phyloP scores from a whole-genome alignment of 1,140 invertebrate genomes.

The Drosophila ficusphila region DNA sequence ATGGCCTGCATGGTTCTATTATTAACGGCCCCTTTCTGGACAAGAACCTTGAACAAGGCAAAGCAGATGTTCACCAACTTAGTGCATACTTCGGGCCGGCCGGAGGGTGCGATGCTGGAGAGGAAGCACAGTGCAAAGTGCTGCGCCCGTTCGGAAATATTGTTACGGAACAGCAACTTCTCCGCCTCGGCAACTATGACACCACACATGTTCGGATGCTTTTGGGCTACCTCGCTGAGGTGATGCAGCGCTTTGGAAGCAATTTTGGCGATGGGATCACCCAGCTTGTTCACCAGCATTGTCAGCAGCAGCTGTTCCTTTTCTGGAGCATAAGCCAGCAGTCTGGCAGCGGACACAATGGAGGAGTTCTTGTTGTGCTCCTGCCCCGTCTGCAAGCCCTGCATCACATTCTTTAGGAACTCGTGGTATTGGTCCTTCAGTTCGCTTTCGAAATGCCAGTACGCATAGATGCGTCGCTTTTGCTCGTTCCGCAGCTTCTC shows the following conservation, averaged over 20 bases:
- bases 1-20: constrained; percentile 96
- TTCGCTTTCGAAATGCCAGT: constrained; percentile 90
- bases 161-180: constrained; percentile 93
- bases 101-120: constrained; percentile 88
- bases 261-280: constrained; percentile 95
- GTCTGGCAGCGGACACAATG: constrained; percentile 90
- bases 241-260: constrained; percentile 94
- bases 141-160: constrained; percentile 93
- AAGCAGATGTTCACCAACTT: constrained; percentile 96
- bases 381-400: constrained; percentile 75
- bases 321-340: constrained; percentile 93
- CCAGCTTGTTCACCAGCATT: constrained; percentile 96
- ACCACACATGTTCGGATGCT: constrained; percentile 96
- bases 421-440: constrained; percentile 88
- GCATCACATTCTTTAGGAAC: constrained; percentile 79
- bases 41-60: constrained; percentile 96
- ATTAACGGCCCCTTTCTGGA: constrained; percentile 96
- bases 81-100: constrained; percentile 91
- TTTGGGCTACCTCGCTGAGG: constrained; percentile 92
- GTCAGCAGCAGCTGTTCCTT: constrained; percentile 94
- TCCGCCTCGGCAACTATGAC: constrained; percentile 95
- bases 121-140: constrained; percentile 98
- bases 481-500: constrained; percentile 69
- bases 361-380: constrained; percentile 93
- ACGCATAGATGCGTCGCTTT: constrained; percentile 84